phyloP scores from a whole-genome alignment of 92 coral and sea anemone genomes.

The Chrysogorgia sp. region DNA sequence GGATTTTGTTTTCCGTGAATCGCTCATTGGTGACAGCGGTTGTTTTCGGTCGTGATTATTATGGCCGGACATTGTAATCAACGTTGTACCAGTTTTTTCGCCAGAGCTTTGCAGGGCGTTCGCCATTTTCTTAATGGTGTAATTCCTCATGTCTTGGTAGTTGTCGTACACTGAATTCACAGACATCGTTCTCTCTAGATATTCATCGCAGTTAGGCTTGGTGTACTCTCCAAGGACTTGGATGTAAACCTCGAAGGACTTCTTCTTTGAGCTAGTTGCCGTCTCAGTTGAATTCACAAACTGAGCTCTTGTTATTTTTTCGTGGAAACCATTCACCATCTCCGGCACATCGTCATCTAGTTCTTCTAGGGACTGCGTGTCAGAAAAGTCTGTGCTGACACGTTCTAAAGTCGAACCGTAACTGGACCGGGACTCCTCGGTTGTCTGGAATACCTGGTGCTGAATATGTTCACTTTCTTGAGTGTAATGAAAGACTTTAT shows the following conservation, averaged over 20 bases:
- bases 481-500: conserved; percentile 2
- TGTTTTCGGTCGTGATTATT: conserved; percentile 43
- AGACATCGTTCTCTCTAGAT: conserved; percentile 85
- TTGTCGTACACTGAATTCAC: conserved; percentile 88
- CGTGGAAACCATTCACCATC: neutral
- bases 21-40: conserved; percentile 63
- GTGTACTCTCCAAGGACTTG: conserved; percentile 83
- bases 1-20: conserved; percentile 57
- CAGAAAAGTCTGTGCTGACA: conserved; percentile 19
- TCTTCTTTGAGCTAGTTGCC: conserved; percentile 46
- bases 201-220: conserved; percentile 80
- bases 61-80: conserved; percentile 33
- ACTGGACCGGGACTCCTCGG: conserved; percentile 30
- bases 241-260: conserved; percentile 90
- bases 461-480: conserved; percentile 39
- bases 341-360: conserved; percentile 12
- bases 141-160: conserved; percentile 69
- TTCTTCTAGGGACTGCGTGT: conserved; percentile 36
- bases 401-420: conserved; percentile 34
- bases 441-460: neutral
- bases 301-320: neutral
- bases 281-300: conserved; percentile 30
- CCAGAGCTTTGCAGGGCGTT: conserved; percentile 25
- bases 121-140: conserved; percentile 38
- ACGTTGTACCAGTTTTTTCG: conserved; percentile 28